These are phyloP conservation scores for Psettodes erumei DNA, from an alignment of 2,113 vertebrate genomes.

Conservation along the genomic window DNA sequence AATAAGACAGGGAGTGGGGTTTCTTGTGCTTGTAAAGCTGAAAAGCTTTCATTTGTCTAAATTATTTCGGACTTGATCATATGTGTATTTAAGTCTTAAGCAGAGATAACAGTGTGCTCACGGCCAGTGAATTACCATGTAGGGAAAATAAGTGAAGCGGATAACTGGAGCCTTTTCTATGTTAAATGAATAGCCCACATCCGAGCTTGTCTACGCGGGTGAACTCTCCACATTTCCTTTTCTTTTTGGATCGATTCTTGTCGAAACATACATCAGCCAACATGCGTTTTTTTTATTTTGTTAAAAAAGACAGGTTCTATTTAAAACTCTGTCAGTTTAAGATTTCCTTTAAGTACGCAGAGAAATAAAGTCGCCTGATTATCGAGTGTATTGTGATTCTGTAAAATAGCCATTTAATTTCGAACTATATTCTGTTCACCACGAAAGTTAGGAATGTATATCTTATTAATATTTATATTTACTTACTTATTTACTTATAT, in stretches of 20 bases:
- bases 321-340: not conserved
- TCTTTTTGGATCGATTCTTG: not conserved
- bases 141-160: not conserved
- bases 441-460: too few relatives aligned
- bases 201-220: not conserved
- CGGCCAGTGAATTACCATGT: not conserved
- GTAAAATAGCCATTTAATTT: not conserved
- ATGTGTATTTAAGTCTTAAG: too few relatives aligned
- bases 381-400: not conserved
- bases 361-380: not conserved
- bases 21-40: not conserved
- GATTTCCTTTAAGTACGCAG: not conserved
- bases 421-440: not conserved
- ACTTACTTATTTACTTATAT: not conserved
- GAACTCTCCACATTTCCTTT: not conserved
- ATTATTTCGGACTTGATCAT: not conserved
- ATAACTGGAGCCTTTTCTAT: too few relatives aligned
- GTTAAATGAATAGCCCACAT: too few relatives aligned
- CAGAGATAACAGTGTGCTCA: not conserved
- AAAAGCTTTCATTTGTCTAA: not conserved
- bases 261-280: not conserved
- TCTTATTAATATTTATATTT: too few relatives aligned
- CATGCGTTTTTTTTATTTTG: not conserved
- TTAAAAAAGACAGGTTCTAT: not conserved
- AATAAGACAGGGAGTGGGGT: not conserved